Base-by-base conservation (phyloP, 2,113 vertebrate genomes). In the Seriola quinqueradiata region DNA sequence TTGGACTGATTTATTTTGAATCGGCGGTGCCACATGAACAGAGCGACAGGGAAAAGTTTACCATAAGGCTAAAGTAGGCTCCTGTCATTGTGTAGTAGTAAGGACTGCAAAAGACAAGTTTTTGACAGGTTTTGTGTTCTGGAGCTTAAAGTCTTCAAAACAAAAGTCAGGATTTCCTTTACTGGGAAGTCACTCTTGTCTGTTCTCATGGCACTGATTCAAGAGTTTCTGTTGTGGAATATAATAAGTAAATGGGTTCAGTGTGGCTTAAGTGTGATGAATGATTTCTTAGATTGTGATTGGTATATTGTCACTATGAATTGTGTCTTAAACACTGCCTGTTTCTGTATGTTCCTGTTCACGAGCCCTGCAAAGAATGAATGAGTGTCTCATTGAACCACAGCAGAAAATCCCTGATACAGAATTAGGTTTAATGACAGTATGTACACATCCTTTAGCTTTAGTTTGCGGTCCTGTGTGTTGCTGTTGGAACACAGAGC, bases 191-290 rank as follows among this genome's bases (percentile, higher is more conserved):
- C 64, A 32, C 28, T 73, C 46, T 40, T 28, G 40, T 77, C 60
- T 68, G 32, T 72, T 88, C 76, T 32, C 66, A 64, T 70, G 63
- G 71, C 50, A 16, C 32, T 17, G 46, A 66, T 61, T 81, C 57
- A 32, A 70, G 36, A 66, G 58, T 46, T 40, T 79, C 71, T 76
- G 70, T 70, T 66, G 68, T 79, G 87, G 52, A 89, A 75, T 79
- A 57, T 42, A 64, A 71, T 32, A n/a, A 42, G 52, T 61, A 63
- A n/a, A 11, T 50, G 58, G 40, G 55, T 71, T 76, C 66, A 80
- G 8, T 3, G 46, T 21, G 48, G 46, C 64, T 81, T 65, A 81
- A 61, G 23, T 63, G 38, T 68, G 55, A 78, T 46, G 55, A 76
- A 79, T 28, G 46, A 71, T 58, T 10, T 50, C 63, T 70, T 38